phyloP scores from a whole-genome alignment of 2,888 invertebrate genomes.

The Pristionchus exspectatus region DNA sequence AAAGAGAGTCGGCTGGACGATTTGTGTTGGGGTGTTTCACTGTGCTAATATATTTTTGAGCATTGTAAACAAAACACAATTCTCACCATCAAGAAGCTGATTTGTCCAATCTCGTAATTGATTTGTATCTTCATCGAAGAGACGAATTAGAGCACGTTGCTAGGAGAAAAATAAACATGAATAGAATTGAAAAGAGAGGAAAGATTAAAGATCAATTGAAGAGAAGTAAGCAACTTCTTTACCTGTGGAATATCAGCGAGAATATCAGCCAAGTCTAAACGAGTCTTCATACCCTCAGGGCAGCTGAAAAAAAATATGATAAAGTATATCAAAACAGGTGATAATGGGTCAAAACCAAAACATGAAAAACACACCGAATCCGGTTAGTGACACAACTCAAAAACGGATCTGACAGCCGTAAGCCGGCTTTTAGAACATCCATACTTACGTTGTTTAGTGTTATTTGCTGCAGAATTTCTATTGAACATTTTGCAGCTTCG shows the following conservation, averaged over 20 bases:
- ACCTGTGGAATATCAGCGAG: constrained; percentile 55
- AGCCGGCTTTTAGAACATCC: not conserved
- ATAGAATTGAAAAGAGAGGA: not conserved
- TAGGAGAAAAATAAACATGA: not conserved
- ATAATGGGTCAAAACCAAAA: not conserved
- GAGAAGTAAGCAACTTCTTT: not conserved
- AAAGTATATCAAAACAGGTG: not conserved
- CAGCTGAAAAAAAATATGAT: not conserved
- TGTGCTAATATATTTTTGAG: too few species aligned
- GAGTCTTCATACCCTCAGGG: constrained; percentile 28
- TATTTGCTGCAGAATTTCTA: not conserved
- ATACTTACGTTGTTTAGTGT: not conserved
- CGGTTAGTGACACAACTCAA: constrained; percentile 27
- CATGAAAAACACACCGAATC: not conserved
- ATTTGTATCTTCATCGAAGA: constrained; percentile 49
- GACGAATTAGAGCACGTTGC: constrained; percentile 49
- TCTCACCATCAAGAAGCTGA: constrained; percentile 21
- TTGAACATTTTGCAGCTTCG: not conserved
- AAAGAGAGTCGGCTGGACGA: too few species aligned
- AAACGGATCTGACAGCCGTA: not conserved
- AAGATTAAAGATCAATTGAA: not conserved
- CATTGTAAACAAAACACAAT: not conserved
- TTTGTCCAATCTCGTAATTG: constrained; percentile 36
- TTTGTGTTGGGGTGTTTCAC: too few species aligned
- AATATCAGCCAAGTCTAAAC: constrained; percentile 44